Evolutionary conservation across 2,113 vertebrate genomes (phyloP), one percentile per base, ranked within the genome.

Genomic region (Rhodinocichla rosea): DNA sequence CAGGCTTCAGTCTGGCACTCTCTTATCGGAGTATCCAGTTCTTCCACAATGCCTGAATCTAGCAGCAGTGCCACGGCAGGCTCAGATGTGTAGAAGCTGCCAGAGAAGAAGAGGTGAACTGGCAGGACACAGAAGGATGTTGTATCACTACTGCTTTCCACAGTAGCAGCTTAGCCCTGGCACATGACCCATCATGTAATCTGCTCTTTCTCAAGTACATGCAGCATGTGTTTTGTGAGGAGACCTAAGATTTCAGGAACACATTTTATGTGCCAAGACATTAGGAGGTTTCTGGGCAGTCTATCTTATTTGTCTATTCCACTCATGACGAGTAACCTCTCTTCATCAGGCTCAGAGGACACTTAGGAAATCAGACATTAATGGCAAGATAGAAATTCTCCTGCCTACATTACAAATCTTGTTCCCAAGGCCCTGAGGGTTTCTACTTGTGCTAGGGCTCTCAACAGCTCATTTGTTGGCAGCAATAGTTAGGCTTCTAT

Each of bases 391-490:
- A 86, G 70, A 90, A 90, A 86, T 94, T 90, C 55, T 95, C 75
- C 63, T 83, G 67, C 63, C 50, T 60, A 37, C 59, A 26, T 73
- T 77, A 73, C 45, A 90, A 65, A 83, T 69, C 49, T 76, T 91
- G 44, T 64, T 90, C 68, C 71, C 42, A n/a, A 37, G 55, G 45
- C 53, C 85, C 50, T 7, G 27, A 37, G 82, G 85, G n/a, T 62
- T 87, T 88, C 79, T 75, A 14, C 71, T 93, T 86, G 50, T 70
- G 32, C 75, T 93, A 33, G 55, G 50, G 53, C 53, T 89, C 84
- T 92, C 90, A 84, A 40, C 77, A 92, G 77, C 56, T 95, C 68
- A 52, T 89, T 87, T 96, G 56, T 68, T 95, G 90, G 79, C 82
- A 90, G 53, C 45, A 93, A 55, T 39, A 79, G 65, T 85, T 49